A percentile compares a stretch with the other conserved stretches of the same genome.
Conservation (phyloP, 2,113 vertebrate species). For the Crotophaga sulcirostris region DNA sequence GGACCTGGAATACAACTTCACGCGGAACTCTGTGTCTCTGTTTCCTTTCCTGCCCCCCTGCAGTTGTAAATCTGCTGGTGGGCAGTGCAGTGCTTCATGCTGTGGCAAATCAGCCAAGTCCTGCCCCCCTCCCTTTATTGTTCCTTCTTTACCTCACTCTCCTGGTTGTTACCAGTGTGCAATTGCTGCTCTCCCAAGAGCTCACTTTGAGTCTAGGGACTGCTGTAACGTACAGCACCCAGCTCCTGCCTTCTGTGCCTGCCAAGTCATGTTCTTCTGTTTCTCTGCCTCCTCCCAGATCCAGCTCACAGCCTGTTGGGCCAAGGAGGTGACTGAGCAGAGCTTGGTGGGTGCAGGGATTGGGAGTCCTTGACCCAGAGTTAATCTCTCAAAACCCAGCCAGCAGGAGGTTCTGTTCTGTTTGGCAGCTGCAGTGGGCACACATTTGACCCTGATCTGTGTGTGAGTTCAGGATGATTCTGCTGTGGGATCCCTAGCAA, state of each 20-base stretch:
- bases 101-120: not conserved
- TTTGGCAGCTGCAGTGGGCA: not conserved
- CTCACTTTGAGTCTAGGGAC: not conserved
- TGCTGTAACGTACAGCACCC: rapidly evolving
- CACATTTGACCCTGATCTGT: not conserved
- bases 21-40: not conserved
- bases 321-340: not conserved
- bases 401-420: not conserved
- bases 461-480: not conserved
- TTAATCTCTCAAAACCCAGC: not conserved
- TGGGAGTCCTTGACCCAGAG: not conserved
- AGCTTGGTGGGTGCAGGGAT: not conserved
- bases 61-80: not conserved
- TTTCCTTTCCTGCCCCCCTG: not conserved
- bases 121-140: not conserved
- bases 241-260: not conserved
- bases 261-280: rapidly evolving
- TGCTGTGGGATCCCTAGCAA: not conserved
- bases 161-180: not conserved
- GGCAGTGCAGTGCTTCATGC: rapidly evolving
- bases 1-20: not conserved
- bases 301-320: rapidly evolving
- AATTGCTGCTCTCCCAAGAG: not conserved
- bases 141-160: not conserved
- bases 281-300: not conserved